phyloP scores from a whole-genome alignment of 2,888 invertebrate species.

The Drosophila stalkeri region DNA sequence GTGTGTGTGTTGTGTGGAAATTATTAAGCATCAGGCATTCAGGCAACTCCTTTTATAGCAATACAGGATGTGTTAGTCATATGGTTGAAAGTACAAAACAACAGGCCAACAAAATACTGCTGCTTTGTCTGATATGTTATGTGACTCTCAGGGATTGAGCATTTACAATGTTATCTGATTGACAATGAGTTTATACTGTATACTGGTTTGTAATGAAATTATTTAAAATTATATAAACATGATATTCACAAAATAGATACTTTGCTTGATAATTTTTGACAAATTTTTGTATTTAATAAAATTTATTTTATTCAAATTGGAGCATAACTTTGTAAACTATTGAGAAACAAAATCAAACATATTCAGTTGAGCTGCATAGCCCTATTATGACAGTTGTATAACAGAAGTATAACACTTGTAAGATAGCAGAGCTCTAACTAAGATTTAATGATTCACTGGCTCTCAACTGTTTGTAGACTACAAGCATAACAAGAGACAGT shows the following conservation, averaged over 20 bases:
- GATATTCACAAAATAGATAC: too few species aligned
- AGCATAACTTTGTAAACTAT: background rate
- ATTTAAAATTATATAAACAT: background rate
- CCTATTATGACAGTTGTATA: background rate
- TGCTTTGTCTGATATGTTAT: background rate
- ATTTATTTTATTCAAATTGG: background rate
- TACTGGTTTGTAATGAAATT: background rate
- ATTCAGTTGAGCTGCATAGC: too few species aligned
- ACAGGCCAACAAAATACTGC: background rate
- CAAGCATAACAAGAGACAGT: too few species aligned
- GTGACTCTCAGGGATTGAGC: too few species aligned
- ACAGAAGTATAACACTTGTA: background rate
- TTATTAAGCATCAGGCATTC: constrained; percentile 40
- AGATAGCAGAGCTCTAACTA: background rate
- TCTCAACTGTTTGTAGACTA: background rate
- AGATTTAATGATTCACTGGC: background rate
- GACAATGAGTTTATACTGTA: background rate
- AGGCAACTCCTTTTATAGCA: background rate
- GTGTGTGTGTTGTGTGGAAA: constrained; percentile 22
- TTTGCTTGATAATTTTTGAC: background rate
- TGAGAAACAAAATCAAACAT: too few species aligned
- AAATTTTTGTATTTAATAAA: background rate
- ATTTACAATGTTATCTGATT: background rate
- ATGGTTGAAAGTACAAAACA: background rate
- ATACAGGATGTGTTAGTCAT: background rate